Evolutionary conservation across 1,140 invertebrate genomes (phyloP), one percentile per base, ranked within the genome.

Genomic region (Cydia pomonella): DNA sequence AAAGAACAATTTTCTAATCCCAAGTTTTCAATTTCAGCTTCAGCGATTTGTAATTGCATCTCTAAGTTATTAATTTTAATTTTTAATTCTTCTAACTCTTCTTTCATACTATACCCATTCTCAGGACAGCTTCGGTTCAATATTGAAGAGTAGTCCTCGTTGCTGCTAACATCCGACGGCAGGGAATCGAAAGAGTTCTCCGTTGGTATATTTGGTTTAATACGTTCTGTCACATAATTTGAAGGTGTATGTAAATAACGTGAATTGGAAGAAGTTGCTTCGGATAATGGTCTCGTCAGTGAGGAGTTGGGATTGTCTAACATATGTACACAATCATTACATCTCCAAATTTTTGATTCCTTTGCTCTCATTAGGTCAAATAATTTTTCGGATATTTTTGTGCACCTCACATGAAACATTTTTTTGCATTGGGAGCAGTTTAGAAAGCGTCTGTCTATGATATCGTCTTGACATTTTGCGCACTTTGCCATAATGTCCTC

Each of bases 21-120:
- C 23, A 63, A 10, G 9, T 63, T 63, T 63, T 63, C 59, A 10
- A 63, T 63, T 63, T 63, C 59, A 27, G 25, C 25, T 27, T 63
- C 59, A 23, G 59, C 59, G 0, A 2, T 3, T 25, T 25, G 4
- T 9, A 63, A 25, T 9, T 63, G 25, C 9, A 21, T 12, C 10
- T 63, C 59, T 27, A 63, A 25, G 2, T 3, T 25, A 25, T 3
- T 63, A 23, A 3, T 10, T 27, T 25, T 25, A 6, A 63, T 1
- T 63, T 63, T 63, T 25, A 23, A 21, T 63, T 63, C 59, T 25
- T 63, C 59, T 1, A 23, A 27, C 9, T 63, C 18, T 1, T 63
- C 59, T 10, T 63, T 63, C 6, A 63, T 1, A 10, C 21, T 63
- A 25, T 63, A 25, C 1, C 59, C 59, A 12, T 6, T 25, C 2